Base-by-base conservation (phyloP, 1,140 invertebrate species). In the Drosophila repletoides region DNA sequence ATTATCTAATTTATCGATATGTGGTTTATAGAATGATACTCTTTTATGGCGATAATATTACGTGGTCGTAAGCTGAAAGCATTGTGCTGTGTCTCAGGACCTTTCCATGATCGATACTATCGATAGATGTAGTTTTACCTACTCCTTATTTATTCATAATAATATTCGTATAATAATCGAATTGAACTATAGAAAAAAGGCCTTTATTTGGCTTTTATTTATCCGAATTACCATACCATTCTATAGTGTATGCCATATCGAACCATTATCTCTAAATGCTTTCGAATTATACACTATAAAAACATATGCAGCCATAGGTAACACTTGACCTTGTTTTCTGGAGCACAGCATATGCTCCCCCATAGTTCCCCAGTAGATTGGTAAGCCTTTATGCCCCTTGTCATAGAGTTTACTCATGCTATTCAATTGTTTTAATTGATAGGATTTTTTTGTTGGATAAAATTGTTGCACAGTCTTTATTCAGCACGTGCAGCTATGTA, bases 361-460 rank as follows among this genome's bases (percentile, higher is more conserved):
- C 29, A 45, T 53, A 67, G 45, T 41, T 24, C 31, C 17, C n/a
- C n/a, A n/a, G 21, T 15, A 36, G 26, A 33, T 19, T 49, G n/a
- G 7, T 40, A 9, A 40, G n/a, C 26, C 46, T 71, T 52, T 33
- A 22, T 12, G 17, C 22, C 33, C 14, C 19, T 9, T 10, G 28
- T 29, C 51, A 58, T 77, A 55, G 45, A 15, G 14, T 34, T 67
- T 63, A 67, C 55, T 56, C 48, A 46, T 41, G 49, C 9, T n/a
- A 40, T 64, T 65, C 43, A 83, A 81, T 76, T 68, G 61, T 72
- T 79, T 63, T 6, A 52, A 61, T 63, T 51, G 75, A 73, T 73
- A 52, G 66, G 59, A 71, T 74, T 67, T 43, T 36, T 33, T 51
- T 38, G 5, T n/a, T n/a, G n/a, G n/a, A n/a, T 19, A 61, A 70